These are phyloP conservation scores for Euclidia mi DNA, from an alignment of 2,888 invertebrate genomes.

Conservation along the genomic window DNA sequence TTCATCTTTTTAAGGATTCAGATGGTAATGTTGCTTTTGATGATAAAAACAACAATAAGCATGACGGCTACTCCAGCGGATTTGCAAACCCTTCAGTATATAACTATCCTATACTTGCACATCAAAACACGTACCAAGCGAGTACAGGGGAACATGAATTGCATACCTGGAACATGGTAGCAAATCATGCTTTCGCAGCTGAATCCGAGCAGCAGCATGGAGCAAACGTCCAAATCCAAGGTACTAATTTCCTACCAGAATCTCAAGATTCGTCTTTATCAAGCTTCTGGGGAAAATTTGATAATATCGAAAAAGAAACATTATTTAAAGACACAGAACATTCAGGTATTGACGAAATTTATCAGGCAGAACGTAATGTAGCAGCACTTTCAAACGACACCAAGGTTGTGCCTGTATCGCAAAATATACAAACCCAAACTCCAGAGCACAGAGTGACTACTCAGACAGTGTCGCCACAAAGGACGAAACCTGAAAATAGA, in stretches of 20 bases:
- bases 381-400: not conserved
- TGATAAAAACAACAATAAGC: not conserved
- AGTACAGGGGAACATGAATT: not conserved
- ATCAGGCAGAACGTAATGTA: not conserved
- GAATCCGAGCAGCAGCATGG: constrained; percentile 29
- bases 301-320: constrained; percentile 51
- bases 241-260: constrained; percentile 18
- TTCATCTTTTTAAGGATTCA: not conserved
- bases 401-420: not conserved
- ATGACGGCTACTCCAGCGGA: constrained; percentile 12
- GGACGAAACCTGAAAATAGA: constrained; percentile 1
- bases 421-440: constrained; percentile 1
- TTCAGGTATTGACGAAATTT: not conserved
- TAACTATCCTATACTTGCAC: constrained; percentile 4
- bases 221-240: constrained; percentile 27
- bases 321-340: constrained; percentile 7
- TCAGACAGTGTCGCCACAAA: no score
- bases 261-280: constrained; percentile 36
- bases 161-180: constrained; percentile 2
- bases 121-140: constrained; percentile 4
- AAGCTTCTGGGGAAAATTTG: constrained; percentile 61
- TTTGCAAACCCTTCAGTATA: constrained; percentile 13
- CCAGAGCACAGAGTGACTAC: not conserved
- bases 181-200: no score
- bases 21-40: not conserved